Base-by-base conservation (phyloP, 2,888 invertebrate genomes). In the Drosophila mimica region DNA sequence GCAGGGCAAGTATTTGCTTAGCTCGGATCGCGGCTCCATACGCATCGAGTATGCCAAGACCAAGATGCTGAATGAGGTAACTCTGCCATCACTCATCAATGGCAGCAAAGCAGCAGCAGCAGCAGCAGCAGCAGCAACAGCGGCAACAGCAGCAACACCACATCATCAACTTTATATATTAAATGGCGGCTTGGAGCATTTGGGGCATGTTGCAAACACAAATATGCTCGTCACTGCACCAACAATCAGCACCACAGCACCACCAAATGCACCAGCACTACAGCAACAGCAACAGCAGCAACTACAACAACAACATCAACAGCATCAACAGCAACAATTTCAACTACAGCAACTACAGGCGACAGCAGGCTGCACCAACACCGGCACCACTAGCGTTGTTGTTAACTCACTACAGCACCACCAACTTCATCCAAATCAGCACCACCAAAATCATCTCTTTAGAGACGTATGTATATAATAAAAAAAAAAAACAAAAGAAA, bases 41-140 rank as follows among this genome's bases (percentile, higher is more conserved):
- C 97, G 99, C 94, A 98, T 99, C 94, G 99, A 99, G 95, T 99
- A 97, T 95, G 99, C 99, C 94, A 98, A 98, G 95, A 98, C 97
- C 94, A 99, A 99, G 96, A 98, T 99, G 98, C 97, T 98, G 93
- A 97, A 95, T 93, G 95, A 93, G 74, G 51, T 83, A 38, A 66
- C 84, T 13, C 58, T 81, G 33, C 77, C 84, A 56, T 56, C 38
- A 38, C 70, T 78, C 48, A 66, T 57, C 66, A 66, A 60, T 68
- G 65, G 59, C 75, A 53, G 51, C 54, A 74, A 57, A 28, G 38
- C 60, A n/a, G 53, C 74, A 46, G 30, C 74, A 46, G 30, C 46
- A 33, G 57, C 66, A 20, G 52, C 25, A 28, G 38, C 60, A 20
- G 53, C 69, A 49, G 49, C 67, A 52, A 33, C 58, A 57, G 31